Base-by-base conservation (phyloP, 2,888 invertebrate species). In the Epinotia ramella region DNA sequence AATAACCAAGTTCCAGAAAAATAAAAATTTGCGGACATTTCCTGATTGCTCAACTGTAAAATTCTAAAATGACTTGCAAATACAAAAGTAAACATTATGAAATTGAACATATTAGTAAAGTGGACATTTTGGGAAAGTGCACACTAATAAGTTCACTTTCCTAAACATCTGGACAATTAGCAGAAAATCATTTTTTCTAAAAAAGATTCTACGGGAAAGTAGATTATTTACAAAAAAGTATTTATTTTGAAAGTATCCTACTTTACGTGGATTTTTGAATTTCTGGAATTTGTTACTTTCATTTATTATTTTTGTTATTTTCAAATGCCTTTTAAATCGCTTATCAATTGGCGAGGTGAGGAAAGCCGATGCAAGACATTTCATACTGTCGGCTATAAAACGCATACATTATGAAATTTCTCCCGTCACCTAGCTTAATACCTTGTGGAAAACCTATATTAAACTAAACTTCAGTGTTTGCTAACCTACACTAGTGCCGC, bases 51-150 rank as follows among this genome's bases (percentile, higher is more conserved):
- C 49, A 49, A 49, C 49, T 16, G 64, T 24, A 49, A 3, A n/a
- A 16, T 49, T 16, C 16, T 9, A n/a, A 46, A 46, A 46, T 13
- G 46, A 49, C 16, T n/a, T 16, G 49, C 2, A 3, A 49, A 49
- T 49, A 49, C 16, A 49, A 20, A 24, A 24, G 3, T 24, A 16
- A 4, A 9, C 5, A 13, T 13, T 1, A 2, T 13, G 16, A 16
- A 0, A n/a, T 2, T 28, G 3, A 46, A 65, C 1, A 6, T 20
- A 3, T 24, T 53, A 9, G 11, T 3, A 49, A 65, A 49, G 49
- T 4, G 28, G 28, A 28, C 53, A 66, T 28, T 66, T 66, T 33
- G n/a, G 66, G 53, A 66, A 66, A 53, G n/a, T 49, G 16, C 16
- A 16, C 53, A 28, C 24, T 40, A n/a, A 4, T n/a, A 13, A 16